Conservation (phyloP, 2,888 invertebrate genomes). For the Agonopterix alstromeriana region DNA sequence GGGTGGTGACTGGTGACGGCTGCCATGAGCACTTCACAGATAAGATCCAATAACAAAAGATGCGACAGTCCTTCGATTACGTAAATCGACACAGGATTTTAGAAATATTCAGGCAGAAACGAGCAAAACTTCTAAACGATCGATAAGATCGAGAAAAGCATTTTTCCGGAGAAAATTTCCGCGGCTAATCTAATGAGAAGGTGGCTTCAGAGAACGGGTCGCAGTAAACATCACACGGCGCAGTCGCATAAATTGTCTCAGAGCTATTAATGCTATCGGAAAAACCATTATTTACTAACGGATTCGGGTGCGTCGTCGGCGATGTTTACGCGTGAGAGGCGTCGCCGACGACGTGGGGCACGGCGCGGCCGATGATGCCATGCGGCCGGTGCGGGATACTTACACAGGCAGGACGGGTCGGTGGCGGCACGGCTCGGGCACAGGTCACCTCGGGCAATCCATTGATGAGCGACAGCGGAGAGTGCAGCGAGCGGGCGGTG, state of each 20-base stretch:
- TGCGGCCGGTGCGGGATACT: slow-evolving; percentile 14
- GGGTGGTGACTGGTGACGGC: neutral
- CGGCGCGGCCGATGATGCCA: neutral
- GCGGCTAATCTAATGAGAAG: slow-evolving; percentile 39
- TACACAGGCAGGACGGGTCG: slow-evolving; percentile 23
- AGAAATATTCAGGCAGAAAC: slow-evolving; percentile 44
- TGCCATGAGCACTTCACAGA: too few species aligned
- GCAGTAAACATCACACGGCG: slow-evolving; percentile 55
- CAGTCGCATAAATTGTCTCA: slow-evolving; percentile 46
- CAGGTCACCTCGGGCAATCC: slow-evolving; percentile 65
- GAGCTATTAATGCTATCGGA: slow-evolving; percentile 40
- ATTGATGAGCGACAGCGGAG: slow-evolving; percentile 45
- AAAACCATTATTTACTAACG: slow-evolving; percentile 47
- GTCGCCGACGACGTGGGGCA: slow-evolving; percentile 14
- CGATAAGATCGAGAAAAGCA: slow-evolving; percentile 39
- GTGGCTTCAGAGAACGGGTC: slow-evolving; percentile 20
- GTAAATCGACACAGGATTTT: slow-evolving; percentile 55
- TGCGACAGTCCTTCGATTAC: slow-evolving; percentile 51
- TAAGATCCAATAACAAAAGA: slow-evolving; percentile 41
- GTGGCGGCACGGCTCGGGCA: slow-evolving; percentile 16
- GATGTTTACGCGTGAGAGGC: slow-evolving; percentile 26
- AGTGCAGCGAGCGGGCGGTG: slow-evolving; percentile 29
- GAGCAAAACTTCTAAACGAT: slow-evolving; percentile 33
- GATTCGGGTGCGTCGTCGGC: slow-evolving; percentile 24
- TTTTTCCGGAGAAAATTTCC: slow-evolving; percentile 39